Evolutionary conservation across 2,888 invertebrate genomes (phyloP), one percentile per base, ranked within the genome.

Genomic region (Nomada hirtipes): DNA sequence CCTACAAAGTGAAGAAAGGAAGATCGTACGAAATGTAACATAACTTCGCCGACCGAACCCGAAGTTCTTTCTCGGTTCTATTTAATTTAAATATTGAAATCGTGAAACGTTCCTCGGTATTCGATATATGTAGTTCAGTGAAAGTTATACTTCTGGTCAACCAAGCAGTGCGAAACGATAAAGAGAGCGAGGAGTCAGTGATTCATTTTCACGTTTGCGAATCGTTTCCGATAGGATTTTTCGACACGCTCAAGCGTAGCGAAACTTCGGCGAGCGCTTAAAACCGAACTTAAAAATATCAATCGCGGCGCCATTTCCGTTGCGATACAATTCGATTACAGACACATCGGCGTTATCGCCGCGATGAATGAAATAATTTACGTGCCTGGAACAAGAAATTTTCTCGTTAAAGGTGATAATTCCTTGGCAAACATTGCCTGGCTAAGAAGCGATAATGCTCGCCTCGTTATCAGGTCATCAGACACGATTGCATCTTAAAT

Each of bases 1-100:
- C 90, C 93, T 93, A 76, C 80, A 61, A 76, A 70, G 15, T 36
- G 23, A 76, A 68, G 36, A 2, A 68, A 52, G 44, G 20, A 47
- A 55, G 36, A 61, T 26, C 4, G 4, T 18, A 53, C 57, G 47
- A 47, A 3, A 47, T 36, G 1, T 36, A 47, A 11, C 13, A 10
- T 3, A 13, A 47, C 47, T 3, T 47, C 13, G 11, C 47, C 47
- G 47, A 47, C 7, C 36, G 7, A 36, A 10, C 15, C 47, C 2
- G 15, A 47, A 47, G 10, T 15, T 15, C 47, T 47, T 11, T 15
- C 47, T 47, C 47, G 13, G 47, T 11, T 47, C 47, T 47, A 36
- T 60, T 18, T 36, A 36, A 42, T 61, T 65, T 29, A 26, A 42
- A 63, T 23, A 15, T 36, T 63, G 13, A 23, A 44, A 44, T 42